Evolutionary conservation across 2,888 invertebrate species (phyloP).

Genomic region (Caenorhabditis drosophilae): DNA sequence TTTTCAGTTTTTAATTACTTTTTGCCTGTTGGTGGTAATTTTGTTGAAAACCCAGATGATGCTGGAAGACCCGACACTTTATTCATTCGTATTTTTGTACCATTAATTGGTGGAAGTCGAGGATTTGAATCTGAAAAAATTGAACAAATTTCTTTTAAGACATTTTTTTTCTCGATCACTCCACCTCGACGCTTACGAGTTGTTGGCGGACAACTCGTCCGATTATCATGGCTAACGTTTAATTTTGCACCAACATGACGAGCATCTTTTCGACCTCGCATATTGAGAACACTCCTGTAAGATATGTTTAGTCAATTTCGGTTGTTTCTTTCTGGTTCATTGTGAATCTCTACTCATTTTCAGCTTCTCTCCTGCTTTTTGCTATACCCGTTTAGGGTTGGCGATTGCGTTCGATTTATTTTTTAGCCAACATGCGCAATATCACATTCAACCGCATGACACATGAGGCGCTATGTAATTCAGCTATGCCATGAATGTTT

Average conservation of each 20-base stretch:
- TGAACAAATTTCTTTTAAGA: not conserved
- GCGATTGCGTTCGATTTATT: too few species aligned
- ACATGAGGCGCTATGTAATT: conserved; percentile 20
- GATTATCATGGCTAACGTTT: conserved; percentile 26
- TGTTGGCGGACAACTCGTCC: conserved; percentile 48
- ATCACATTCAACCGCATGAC: conserved; percentile 6
- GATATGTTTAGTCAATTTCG: not conserved
- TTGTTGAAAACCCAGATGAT: conserved; percentile 18
- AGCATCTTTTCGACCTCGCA: conserved; percentile 41
- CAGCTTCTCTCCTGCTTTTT: too few species aligned
- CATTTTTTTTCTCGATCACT: not conserved
- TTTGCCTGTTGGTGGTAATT: conserved; percentile 30
- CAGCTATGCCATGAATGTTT: too few species aligned
- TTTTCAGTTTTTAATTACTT: conserved; percentile 6
- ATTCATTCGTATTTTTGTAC: conserved; percentile 8
- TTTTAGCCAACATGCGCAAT: conserved; percentile 1
- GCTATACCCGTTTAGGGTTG: too few species aligned
- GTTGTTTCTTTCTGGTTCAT: not conserved
- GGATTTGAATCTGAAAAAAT: conserved; percentile 47
- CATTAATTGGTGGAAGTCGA: conserved; percentile 49
- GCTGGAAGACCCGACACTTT: conserved; percentile 17
- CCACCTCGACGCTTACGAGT: conserved; percentile 41
- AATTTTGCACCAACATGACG: conserved; percentile 16
- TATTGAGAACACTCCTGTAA: conserved; percentile 45
- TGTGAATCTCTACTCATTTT: too few species aligned